phyloP scores from a whole-genome alignment of 1,140 invertebrate species.

The Phocides pigmalion region DNA sequence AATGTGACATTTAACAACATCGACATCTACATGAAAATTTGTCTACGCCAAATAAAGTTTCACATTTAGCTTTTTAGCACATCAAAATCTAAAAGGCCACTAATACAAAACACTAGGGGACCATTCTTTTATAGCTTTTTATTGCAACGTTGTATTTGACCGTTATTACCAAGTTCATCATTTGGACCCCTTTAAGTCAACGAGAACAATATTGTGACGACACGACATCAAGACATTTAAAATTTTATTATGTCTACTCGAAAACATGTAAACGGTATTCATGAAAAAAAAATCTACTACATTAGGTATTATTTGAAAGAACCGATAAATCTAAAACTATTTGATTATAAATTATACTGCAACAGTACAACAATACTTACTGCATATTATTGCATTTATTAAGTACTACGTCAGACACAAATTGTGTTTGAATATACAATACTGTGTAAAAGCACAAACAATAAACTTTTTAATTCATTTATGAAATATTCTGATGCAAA shows the following conservation, averaged over 20 bases:
- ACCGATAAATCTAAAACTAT: constrained; percentile 44
- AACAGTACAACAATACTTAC: constrained; percentile 43
- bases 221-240: constrained; percentile 65
- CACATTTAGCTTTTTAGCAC: constrained; percentile 41
- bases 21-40: constrained; percentile 38
- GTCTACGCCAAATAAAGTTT: constrained; percentile 41
- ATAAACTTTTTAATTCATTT: constrained; percentile 58
- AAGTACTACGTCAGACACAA: constrained; percentile 53
- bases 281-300: constrained; percentile 22
- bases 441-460: constrained; percentile 76
- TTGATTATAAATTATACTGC: constrained; percentile 38
- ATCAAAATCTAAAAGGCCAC: constrained; percentile 46
- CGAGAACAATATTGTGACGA: constrained; percentile 43
- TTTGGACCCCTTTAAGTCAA: constrained; percentile 43
- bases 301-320: constrained; percentile 25
- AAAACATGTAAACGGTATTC: constrained; percentile 9
- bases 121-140: constrained; percentile 30
- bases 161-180: constrained; percentile 5
- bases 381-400: constrained; percentile 59
- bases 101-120: constrained; percentile 41
- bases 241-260: constrained; percentile 42
- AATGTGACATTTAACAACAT: constrained; percentile 44
- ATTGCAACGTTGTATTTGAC: constrained; percentile 6
- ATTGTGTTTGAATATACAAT: constrained; percentile 61
- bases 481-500: constrained; percentile 45